A percentile compares a stretch with the other conserved stretches of the same genome.
Evolutionary conservation across 2,888 invertebrate species (phyloP).

Genomic region (Shargacucullia verbasci): DNA sequence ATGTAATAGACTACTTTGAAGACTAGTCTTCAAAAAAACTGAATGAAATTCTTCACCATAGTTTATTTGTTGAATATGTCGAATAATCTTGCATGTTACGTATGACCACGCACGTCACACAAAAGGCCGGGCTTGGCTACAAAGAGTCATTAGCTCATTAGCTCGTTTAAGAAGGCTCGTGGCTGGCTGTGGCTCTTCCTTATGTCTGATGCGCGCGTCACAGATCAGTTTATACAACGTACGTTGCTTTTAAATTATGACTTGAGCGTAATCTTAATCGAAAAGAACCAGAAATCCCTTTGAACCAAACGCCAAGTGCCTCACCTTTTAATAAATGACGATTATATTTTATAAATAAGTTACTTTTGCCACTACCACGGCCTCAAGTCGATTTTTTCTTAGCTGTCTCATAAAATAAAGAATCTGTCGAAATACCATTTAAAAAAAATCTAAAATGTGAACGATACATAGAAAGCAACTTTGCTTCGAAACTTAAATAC

Average conservation of each 20-base stretch:
- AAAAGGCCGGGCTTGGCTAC: not conserved
- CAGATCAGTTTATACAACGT: not conserved
- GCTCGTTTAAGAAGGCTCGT: too few relatives aligned
- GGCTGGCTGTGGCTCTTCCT: not conserved
- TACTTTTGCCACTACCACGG: conserved; percentile 15
- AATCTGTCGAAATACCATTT: too few relatives aligned
- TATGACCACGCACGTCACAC: not conserved
- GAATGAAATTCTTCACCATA: not conserved
- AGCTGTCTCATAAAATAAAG: too few relatives aligned
- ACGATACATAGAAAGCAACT: too few relatives aligned
- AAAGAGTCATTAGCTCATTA: too few relatives aligned
- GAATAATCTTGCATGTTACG: not conserved
- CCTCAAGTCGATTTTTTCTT: not conserved
- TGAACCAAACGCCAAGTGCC: conserved; percentile 18
- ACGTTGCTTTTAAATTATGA: not conserved
- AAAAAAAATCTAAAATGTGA: too few relatives aligned
- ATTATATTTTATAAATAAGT: conserved; percentile 23
- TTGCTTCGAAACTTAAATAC: too few relatives aligned
- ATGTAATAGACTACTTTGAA: not conserved
- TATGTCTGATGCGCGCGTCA: not conserved
- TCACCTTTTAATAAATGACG: conserved; percentile 30
- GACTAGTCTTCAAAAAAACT: not conserved
- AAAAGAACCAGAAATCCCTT: conserved; percentile 5
- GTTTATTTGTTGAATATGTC: not conserved
- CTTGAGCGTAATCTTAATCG: conserved; percentile 18